Base-by-base conservation (phyloP, 2,888 invertebrate species). In the Antheraea assamensis region DNA sequence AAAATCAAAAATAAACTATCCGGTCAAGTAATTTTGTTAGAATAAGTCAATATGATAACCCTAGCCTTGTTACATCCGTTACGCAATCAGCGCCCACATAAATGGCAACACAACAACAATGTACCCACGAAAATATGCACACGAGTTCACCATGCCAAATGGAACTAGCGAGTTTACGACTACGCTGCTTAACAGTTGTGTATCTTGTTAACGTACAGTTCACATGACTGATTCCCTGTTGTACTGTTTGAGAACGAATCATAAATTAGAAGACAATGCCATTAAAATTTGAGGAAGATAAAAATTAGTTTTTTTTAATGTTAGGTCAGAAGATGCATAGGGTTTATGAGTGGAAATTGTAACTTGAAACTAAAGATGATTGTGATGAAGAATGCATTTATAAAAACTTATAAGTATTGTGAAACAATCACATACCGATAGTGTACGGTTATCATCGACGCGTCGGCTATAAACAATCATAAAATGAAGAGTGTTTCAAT, bases 81-180 rank as follows among this genome's bases (percentile, higher is more conserved):
- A 85, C 87, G 87, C 81, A 89, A 89, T 78, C 75, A 79, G 78
- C 83, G 80, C 85, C 83, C 82, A 86, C 84, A 80, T 82, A 80
- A 81, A 86, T 85, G 84, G 82, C 79, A 83, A 80, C 78, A 80
- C 77, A 82, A 83, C 81, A 80, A 82, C 81, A 79, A 81, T 81
- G 79, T 80, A 80, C 61, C 42, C 30, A 73, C 73, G 71, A 71
- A 70, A 70, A 68, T 66, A 74, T 72, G 75, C 73, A 74, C 70
- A 70, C 73, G 73, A 75, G 73, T 74, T 75, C 74, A 76, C 74
- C 72, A 78, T 74, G 72, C 61, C 73, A 70, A 75, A 76, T 76
- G 61, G 73, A 76, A 75, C 71, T 72, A 58, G 66, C 71, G 68
- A 61, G 61, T 58, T 72, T 49, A 47, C 73, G 68, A 70, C 27